A percentile compares a stretch with the other conserved stretches of the same genome.
Evolutionary conservation across 2,888 invertebrate species (phyloP).

Genomic region (Synanthedon myopaeformis): DNA sequence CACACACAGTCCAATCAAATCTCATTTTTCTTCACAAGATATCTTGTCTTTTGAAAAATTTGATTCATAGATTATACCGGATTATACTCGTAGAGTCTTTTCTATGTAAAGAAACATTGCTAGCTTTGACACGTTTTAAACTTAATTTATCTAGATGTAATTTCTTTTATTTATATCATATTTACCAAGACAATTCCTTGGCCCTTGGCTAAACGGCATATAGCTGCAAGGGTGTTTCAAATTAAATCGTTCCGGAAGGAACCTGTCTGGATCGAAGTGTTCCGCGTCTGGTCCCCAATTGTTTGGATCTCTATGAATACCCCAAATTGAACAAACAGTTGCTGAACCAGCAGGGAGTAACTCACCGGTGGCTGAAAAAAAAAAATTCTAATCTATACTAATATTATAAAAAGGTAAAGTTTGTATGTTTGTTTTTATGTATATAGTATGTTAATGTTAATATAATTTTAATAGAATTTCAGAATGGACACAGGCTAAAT

Average conservation of each 20-base stretch:
- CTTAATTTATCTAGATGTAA: too few species aligned
- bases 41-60: too few species aligned
- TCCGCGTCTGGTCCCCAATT: conserved; percentile 73
- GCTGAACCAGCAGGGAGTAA: conserved; percentile 57
- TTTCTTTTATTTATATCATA: conserved; percentile 1
- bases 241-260: conserved; percentile 64
- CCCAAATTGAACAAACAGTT: conserved; percentile 56
- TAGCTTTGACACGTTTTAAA: too few species aligned
- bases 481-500: neutral
- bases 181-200: conserved; percentile 66
- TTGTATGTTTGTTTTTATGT: too few species aligned
- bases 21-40: neutral
- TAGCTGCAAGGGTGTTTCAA: conserved; percentile 45
- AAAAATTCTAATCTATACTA: too few species aligned
- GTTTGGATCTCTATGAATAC: conserved; percentile 65
- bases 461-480: neutral
- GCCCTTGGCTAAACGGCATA: conserved; percentile 65
- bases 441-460: neutral
- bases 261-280: conserved; percentile 73
- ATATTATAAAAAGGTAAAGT: conserved; percentile 15
- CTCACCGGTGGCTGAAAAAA: conserved; percentile 16
- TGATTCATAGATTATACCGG: too few species aligned
- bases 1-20: neutral
- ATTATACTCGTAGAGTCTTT: too few species aligned
- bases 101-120: too few species aligned